Percentiles rank a stretch among this genome's conserved stretches.
phyloP scores from a whole-genome alignment of 2,888 invertebrate species.

The Slavum lentiscoides region DNA sequence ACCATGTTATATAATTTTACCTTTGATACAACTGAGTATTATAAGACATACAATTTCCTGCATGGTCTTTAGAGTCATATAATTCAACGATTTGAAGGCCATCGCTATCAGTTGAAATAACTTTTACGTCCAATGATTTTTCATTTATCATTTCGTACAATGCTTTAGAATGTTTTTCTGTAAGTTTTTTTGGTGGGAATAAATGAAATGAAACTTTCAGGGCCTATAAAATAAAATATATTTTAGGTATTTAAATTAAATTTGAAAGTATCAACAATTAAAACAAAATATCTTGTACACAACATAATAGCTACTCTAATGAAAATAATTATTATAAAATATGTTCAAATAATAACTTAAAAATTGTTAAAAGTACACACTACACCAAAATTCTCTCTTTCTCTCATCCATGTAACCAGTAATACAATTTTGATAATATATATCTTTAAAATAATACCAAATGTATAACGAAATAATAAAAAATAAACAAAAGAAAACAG shows the following conservation, averaged over 20 bases:
- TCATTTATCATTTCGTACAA: constrained; percentile 25
- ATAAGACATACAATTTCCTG: constrained; percentile 3
- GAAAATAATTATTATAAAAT: too few species aligned
- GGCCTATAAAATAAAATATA: constrained; percentile 22
- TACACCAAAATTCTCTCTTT: too few species aligned
- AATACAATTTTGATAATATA: too few species aligned
- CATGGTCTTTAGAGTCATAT: constrained; percentile 23
- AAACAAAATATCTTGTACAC: neutral
- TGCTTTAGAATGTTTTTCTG: constrained; percentile 14
- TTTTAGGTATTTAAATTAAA: neutral
- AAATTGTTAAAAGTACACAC: too few species aligned
- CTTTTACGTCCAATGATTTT: constrained; percentile 22
- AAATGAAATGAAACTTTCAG: constrained; percentile 41
- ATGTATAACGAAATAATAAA: too few species aligned
- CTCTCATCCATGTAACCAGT: too few species aligned
- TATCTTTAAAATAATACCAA: too few species aligned
- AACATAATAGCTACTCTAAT: neutral
- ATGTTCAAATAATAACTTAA: too few species aligned
- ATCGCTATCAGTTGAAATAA: constrained; percentile 18
- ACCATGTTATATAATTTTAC: constrained; percentile 2
- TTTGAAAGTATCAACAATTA: neutral
- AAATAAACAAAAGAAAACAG: too few species aligned
- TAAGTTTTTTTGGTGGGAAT: constrained; percentile 37
- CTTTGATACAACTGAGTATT: constrained; percentile 43
- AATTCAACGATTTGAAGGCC: constrained; percentile 39